These are phyloP conservation scores for Hydra vulgaris DNA, from an alignment of 30 jellyfish, hydroid and myxozoan genomes.

Conservation along the genomic window DNA sequence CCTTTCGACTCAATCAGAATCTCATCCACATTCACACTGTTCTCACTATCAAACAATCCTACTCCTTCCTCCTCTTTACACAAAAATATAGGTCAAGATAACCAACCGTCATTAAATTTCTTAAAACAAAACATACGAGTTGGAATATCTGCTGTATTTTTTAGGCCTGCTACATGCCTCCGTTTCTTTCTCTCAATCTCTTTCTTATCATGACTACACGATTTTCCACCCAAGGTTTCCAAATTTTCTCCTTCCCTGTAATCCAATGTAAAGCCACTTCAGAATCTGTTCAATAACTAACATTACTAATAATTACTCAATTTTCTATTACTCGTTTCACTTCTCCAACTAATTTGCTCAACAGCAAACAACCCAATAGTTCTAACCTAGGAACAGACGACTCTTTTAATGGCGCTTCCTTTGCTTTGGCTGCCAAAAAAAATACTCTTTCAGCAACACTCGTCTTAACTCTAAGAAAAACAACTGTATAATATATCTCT, in stretches of 20 bases:
- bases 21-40: too few relatives aligned
- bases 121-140: background rate
- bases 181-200: background rate
- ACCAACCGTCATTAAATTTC: background rate
- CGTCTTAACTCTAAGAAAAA: too few relatives aligned
- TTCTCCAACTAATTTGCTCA: constrained; percentile 31
- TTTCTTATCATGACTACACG: background rate
- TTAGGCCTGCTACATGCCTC: background rate
- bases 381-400: constrained; percentile 50
- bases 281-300: too few relatives aligned
- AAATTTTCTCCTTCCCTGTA: background rate
- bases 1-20: background rate
- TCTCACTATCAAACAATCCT: background rate
- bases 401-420: constrained; percentile 32
- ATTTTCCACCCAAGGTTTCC: background rate
- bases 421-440: constrained; percentile 40
- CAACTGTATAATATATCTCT: constrained; percentile 32
- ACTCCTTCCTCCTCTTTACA: background rate
- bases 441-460: too few relatives aligned
- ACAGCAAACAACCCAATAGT: constrained; percentile 44
- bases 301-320: too few relatives aligned
- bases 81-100: background rate
- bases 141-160: background rate
- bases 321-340: constrained; percentile 29
- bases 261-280: too few relatives aligned